Evolutionary conservation across 2,113 vertebrate genomes (phyloP).

Genomic region (Amphilophus citrinellus): DNA sequence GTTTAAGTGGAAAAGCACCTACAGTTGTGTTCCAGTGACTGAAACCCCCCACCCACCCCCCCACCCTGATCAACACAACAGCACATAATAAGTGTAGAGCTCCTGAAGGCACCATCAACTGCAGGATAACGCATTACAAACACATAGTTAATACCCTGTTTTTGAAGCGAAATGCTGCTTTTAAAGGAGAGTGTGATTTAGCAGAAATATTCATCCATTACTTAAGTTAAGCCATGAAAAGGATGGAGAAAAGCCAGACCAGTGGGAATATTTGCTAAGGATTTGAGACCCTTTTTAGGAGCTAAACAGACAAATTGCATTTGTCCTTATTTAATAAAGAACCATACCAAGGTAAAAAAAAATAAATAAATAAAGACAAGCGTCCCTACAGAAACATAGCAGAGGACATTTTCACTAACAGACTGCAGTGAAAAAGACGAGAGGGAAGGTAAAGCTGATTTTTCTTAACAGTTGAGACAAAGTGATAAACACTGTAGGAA

Average conservation of each 20-base stretch:
- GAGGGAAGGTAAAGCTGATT: not conserved
- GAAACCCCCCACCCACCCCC: not conserved
- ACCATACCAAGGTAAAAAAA: not conserved
- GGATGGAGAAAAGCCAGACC: not conserved
- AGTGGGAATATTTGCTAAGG: not conserved
- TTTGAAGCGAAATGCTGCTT: slow-evolving; percentile 12
- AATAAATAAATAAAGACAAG: not conserved
- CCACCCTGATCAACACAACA: slow-evolving; percentile 21
- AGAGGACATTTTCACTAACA: not conserved
- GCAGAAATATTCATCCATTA: not conserved
- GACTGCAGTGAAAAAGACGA: not conserved
- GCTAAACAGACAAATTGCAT: slow-evolving; percentile 10
- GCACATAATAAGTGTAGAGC: slow-evolving; percentile 3
- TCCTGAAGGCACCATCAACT: not conserved
- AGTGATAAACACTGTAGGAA: not conserved
- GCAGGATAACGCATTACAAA: not conserved
- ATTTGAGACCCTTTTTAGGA: slow-evolving; percentile 4
- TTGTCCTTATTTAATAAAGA: slow-evolving; percentile 7
- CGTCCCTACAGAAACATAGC: slow-evolving; percentile 3
- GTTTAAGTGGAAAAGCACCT: not conserved
- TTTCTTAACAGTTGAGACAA: not conserved
- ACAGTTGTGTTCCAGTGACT: slow-evolving; percentile 10
- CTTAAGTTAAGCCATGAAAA: not conserved
- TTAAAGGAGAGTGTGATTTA: not conserved
- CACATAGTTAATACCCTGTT: not conserved